These are phyloP conservation scores for Prietella phreatophila DNA, from an alignment of 2,113 vertebrate species.

Conservation along the genomic window DNA sequence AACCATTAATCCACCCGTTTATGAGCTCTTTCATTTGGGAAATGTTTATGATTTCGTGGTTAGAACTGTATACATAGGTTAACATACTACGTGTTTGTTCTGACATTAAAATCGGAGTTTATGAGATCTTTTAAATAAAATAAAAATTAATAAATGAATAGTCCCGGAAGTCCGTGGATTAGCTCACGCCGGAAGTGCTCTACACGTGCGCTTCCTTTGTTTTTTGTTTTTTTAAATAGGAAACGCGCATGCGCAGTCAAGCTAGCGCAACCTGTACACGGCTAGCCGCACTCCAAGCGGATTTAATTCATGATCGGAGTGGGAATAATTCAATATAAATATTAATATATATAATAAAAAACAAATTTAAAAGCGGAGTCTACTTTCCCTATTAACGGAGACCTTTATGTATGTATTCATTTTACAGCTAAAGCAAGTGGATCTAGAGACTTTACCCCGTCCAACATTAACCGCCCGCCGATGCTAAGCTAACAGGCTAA, in stretches of 20 bases:
- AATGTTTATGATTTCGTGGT: no score
- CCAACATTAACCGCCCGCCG: background rate
- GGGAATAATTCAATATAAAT: background rate
- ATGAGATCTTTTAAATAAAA: background rate
- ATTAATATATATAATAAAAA: background rate
- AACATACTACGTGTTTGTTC: background rate
- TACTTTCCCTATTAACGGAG: background rate
- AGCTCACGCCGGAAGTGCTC: constrained; percentile 2
- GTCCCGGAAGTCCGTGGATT: background rate
- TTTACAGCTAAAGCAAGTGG: background rate
- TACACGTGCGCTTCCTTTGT: constrained; percentile 2
- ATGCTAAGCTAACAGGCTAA: constrained; percentile 15
- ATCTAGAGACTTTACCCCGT: background rate
- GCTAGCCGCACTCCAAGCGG: background rate
- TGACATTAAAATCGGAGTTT: background rate
- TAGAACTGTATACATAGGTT: background rate
- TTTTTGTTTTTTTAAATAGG: background rate
- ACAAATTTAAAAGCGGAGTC: background rate
- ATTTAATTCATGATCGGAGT: background rate
- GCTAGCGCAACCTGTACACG: background rate
- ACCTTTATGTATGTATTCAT: no score
- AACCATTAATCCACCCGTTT: no score
- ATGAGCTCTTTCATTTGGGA: no score
- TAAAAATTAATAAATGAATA: no score
- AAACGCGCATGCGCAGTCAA: background rate